phyloP scores from a whole-genome alignment of 92 coral and sea anemone species.

The Phenganax marumi region DNA sequence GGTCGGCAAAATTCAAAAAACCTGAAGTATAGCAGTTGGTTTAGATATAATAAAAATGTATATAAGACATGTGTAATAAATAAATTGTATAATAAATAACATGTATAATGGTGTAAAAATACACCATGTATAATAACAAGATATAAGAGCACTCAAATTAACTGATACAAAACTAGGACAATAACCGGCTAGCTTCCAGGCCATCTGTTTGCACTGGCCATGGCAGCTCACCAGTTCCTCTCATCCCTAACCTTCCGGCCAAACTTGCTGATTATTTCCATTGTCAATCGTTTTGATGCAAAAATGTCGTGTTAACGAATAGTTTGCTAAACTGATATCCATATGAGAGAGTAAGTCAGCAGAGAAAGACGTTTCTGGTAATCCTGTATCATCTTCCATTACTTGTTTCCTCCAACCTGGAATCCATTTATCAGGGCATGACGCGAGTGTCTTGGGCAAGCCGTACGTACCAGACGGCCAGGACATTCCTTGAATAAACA shows the following conservation, averaged over 20 bases:
- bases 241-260: slow-evolving; percentile 20
- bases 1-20: no score
- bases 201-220: no score
- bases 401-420: slow-evolving; percentile 17
- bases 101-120: background rate
- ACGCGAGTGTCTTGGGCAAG: background rate
- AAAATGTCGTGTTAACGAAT: slow-evolving; percentile 6
- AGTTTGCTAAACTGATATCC: slow-evolving; percentile 3
- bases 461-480: slow-evolving; percentile 40
- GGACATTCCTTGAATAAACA: background rate
- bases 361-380: background rate
- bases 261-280: background rate
- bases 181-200: no score
- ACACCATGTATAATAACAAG: no score
- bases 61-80: background rate
- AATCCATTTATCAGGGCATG: slow-evolving; percentile 29
- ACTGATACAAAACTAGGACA: no score
- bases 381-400: slow-evolving; percentile 8
- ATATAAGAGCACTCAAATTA: no score
- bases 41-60: no score
- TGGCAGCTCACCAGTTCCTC: no score
- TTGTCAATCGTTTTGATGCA: slow-evolving; percentile 9
- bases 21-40: no score
- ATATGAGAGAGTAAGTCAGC: slow-evolving; percentile 3
- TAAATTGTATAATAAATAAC: background rate